Evolutionary conservation across 1,140 invertebrate genomes (phyloP).

Genomic region (Globodera ellingtonae): DNA sequence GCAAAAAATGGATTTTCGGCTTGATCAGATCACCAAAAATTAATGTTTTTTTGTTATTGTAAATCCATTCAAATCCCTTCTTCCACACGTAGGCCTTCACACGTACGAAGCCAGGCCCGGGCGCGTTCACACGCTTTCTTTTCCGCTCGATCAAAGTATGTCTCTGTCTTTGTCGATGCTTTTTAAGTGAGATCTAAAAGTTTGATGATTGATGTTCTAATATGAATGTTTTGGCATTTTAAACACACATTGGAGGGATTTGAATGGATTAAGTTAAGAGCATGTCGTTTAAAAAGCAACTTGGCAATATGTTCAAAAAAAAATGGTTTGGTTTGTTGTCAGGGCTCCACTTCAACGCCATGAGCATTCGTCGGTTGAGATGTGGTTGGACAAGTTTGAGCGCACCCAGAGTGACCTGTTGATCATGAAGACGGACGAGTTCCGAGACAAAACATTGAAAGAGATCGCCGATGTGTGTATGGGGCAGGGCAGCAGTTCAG

Average conservation of each 20-base stretch:
- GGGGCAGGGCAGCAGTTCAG: too few species aligned
- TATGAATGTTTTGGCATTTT: neutral
- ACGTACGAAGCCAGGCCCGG: slow-evolving; percentile 61
- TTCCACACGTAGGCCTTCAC: slow-evolving; percentile 50
- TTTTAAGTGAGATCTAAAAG: neutral
- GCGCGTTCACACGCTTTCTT: slow-evolving; percentile 48
- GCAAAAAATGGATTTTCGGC: too few species aligned
- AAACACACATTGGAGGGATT: neutral
- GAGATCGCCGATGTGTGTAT: slow-evolving; percentile 53
- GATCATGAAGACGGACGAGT: slow-evolving; percentile 61
- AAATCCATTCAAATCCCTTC: slow-evolving; percentile 19
- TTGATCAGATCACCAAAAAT: too few species aligned
- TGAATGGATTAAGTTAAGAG: neutral
- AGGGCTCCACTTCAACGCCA: slow-evolving; percentile 60
- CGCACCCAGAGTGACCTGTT: slow-evolving; percentile 56
- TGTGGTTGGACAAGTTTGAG: slow-evolving; percentile 62
- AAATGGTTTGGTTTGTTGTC: neutral
- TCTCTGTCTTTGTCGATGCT: neutral
- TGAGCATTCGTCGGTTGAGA: slow-evolving; percentile 60
- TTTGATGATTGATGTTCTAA: neutral
- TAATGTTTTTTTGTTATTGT: neutral
- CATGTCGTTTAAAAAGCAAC: neutral
- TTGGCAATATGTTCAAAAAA: slow-evolving; percentile 25
- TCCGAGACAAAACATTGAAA: slow-evolving; percentile 56
- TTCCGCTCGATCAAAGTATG: slow-evolving; percentile 63